Percentiles rank a stretch among this genome's conserved stretches.
Conservation (phyloP, 2,113 vertebrate genomes). For the Nanorana parkeri region DNA sequence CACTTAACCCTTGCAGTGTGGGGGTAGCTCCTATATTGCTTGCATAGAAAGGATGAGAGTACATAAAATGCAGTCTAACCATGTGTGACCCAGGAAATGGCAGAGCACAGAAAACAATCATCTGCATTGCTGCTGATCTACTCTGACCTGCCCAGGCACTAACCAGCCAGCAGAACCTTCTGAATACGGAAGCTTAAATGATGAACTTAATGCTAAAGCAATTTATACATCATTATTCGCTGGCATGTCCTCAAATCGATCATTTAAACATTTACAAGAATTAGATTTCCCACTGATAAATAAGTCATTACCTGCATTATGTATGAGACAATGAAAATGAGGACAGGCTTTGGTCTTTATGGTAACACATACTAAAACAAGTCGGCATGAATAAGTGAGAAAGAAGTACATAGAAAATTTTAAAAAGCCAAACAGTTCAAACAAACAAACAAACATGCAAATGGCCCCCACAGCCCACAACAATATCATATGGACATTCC, state of each 20-base stretch:
- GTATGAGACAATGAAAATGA: constrained; percentile 9
- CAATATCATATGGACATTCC: too few relatives aligned
- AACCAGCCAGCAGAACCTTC: neutral
- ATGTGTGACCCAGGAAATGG: too few relatives aligned
- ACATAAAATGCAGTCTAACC: too few relatives aligned
- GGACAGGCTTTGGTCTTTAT: constrained; percentile 13
- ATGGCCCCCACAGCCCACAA: too few relatives aligned
- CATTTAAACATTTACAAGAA: constrained; percentile 7
- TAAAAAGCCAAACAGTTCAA: too few relatives aligned
- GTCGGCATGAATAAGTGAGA: neutral
- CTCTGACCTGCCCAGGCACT: neutral
- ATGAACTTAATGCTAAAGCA: neutral
- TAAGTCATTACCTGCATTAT: constrained; percentile 17
- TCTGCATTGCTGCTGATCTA: neutral
- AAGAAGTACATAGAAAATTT: neutral
- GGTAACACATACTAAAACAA: constrained; percentile 1
- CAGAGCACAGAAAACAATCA: neutral
- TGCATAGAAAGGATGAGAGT: too few relatives aligned
- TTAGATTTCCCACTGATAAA: constrained; percentile 4
- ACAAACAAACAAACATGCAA: too few relatives aligned
- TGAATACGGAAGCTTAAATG: neutral
- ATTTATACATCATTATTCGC: neutral
- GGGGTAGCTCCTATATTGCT: too few relatives aligned
- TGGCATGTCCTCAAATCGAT: neutral
- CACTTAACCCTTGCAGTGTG: too few relatives aligned